These are phyloP conservation scores for Pollicipes pollicipes DNA, from an alignment of 1,140 invertebrate species.

Conservation along the genomic window DNA sequence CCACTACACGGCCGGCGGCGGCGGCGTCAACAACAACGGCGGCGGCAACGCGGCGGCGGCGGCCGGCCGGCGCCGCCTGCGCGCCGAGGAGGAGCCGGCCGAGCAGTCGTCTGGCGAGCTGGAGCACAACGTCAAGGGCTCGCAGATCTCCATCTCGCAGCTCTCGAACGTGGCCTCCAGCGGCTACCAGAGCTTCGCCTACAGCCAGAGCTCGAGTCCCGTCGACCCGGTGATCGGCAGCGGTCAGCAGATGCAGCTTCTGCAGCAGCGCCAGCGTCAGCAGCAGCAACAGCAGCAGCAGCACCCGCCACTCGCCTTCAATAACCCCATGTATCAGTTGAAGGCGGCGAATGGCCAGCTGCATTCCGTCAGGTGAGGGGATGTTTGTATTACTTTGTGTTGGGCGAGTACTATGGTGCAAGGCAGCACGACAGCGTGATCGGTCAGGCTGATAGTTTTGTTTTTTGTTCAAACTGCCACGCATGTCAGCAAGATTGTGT, in stretches of 20 bases:
- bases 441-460: too few relatives aligned
- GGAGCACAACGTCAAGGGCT: conserved; percentile 30
- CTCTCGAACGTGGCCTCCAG: conserved; percentile 65
- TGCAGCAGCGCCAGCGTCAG: conserved; percentile 9
- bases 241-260: conserved; percentile 24
- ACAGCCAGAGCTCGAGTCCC: conserved; percentile 76
- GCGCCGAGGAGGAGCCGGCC: conserved; percentile 40
- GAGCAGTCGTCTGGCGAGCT: conserved; percentile 29
- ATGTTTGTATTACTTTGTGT: too few relatives aligned
- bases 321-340: conserved; percentile 57
- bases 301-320: conserved; percentile 55
- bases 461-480: too few relatives aligned
- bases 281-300: conserved; percentile 11
- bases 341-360: conserved; percentile 14
- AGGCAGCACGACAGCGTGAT: too few relatives aligned
- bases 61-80: conserved; percentile 32
- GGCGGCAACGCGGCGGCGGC: neutral
- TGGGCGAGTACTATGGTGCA: too few relatives aligned
- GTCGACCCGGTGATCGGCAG: conserved; percentile 41
- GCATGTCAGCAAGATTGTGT: too few relatives aligned
- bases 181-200: conserved; percentile 77
- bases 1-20: conserved; percentile 6
- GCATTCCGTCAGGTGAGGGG: neutral
- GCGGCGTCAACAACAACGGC: neutral
- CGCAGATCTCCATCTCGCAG: conserved; percentile 55